Percentiles rank a stretch among this genome's conserved stretches.
Evolutionary conservation across 64 coral and sea anemone genomes (phyloP).

Genomic region (Actinia equina): DNA sequence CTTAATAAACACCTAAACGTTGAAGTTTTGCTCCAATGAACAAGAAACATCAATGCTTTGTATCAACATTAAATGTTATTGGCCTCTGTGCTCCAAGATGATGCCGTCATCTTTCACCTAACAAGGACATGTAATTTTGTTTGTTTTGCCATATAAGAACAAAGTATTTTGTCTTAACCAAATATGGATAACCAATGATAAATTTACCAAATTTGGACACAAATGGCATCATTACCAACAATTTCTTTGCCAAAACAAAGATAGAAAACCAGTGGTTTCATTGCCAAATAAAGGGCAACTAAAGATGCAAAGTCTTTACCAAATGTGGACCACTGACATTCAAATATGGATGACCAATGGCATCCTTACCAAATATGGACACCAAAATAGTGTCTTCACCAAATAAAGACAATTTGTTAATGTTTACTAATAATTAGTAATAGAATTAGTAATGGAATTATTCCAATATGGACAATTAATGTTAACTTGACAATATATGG

Average conservation of each 20-base stretch:
- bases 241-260: not conserved
- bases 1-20: not conserved
- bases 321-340: not conserved
- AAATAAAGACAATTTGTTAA: not conserved
- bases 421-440: not conserved
- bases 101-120: too few species aligned
- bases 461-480: not conserved
- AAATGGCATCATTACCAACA: not conserved
- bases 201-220: not conserved
- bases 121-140: too few species aligned
- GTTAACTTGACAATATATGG: not conserved
- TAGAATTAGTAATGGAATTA: too few species aligned
- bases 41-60: not conserved
- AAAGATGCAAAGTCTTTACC: not conserved
- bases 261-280: too few species aligned
- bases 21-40: not conserved
- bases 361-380: not conserved
- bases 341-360: not conserved
- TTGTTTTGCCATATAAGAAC: too few species aligned
- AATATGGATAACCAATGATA: not conserved
- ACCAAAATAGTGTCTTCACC: not conserved
- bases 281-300: not conserved
- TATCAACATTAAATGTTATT: not conserved
- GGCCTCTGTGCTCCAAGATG: not conserved
- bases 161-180: too few species aligned